Evolutionary conservation across 1,140 invertebrate genomes (phyloP).

Genomic region (Drosophila sp.): DNA sequence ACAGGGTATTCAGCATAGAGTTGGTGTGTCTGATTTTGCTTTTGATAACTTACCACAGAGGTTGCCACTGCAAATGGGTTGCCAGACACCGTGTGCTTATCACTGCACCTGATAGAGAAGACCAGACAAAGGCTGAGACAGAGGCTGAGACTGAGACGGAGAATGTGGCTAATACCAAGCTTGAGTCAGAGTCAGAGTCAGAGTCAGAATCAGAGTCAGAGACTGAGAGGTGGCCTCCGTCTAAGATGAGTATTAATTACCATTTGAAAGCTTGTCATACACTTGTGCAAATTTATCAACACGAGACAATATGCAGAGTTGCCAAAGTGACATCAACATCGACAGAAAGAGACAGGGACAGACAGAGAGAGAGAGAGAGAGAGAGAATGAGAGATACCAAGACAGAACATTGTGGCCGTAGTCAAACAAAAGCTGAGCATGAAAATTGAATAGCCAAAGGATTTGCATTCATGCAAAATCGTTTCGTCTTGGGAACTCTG

Average conservation of each 20-base stretch:
- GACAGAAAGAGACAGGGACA: not conserved
- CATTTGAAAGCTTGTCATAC: slow-evolving; percentile 82
- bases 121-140: not conserved
- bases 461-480: slow-evolving; percentile 69
- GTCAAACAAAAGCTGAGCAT: slow-evolving; percentile 52
- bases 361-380: not conserved
- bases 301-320: slow-evolving; percentile 63
- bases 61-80: no score
- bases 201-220: not conserved
- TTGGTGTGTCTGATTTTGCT: not conserved
- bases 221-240: slow-evolving; percentile 8
- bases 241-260: slow-evolving; percentile 82
- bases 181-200: not conserved
- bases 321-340: slow-evolving; percentile 41
- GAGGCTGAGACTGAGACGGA: no score
- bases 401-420: slow-evolving; percentile 16
- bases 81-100: not conserved
- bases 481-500: not conserved
- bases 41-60: not conserved
- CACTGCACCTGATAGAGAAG: not conserved
- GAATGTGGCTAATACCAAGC: not conserved
- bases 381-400: no score
- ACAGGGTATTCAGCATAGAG: not conserved
- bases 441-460: slow-evolving; percentile 74
- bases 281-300: slow-evolving; percentile 82